Evolutionary conservation across 2,888 invertebrate species (phyloP).

Genomic region (Ophraella communa): DNA sequence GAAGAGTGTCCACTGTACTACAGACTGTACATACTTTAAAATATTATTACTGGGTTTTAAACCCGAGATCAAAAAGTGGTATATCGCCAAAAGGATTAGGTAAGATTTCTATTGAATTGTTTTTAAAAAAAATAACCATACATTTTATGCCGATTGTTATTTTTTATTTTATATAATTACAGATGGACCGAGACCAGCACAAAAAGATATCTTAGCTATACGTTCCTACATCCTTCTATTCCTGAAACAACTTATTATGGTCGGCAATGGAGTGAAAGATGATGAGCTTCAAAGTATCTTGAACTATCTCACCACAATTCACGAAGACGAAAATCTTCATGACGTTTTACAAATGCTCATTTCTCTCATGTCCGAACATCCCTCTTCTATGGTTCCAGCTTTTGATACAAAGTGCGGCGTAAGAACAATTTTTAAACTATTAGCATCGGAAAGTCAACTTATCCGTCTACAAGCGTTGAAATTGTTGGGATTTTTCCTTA

Average conservation of each 20-base stretch:
- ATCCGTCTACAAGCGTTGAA: conserved; percentile 96
- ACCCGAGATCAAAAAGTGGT: conserved; percentile 93
- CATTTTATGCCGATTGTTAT: conserved; percentile 1
- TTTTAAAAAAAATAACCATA: too few species aligned
- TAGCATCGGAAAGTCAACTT: conserved; percentile 94
- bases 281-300: conserved; percentile 98
- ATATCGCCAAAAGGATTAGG: conserved; percentile 94
- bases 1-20: conserved; percentile 94
- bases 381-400: conserved; percentile 98
- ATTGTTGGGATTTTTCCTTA: conserved; percentile 95
- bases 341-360: conserved; percentile 98
- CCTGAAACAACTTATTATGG: conserved; percentile 94
- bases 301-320: conserved; percentile 97
- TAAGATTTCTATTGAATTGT: conserved; percentile 61
- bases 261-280: conserved; percentile 96
- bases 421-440: conserved; percentile 93
- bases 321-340: conserved; percentile 98
- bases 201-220: conserved; percentile 93
- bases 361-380: conserved; percentile 97
- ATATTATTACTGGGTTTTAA: conserved; percentile 99
- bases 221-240: conserved; percentile 94
- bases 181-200: conserved; percentile 94
- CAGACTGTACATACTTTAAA: conserved; percentile 99
- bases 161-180: conserved; percentile 47
- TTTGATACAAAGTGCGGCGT: conserved; percentile 98